phyloP scores from a whole-genome alignment of 2,113 vertebrate genomes.

The Lepidothrix coronata region DNA sequence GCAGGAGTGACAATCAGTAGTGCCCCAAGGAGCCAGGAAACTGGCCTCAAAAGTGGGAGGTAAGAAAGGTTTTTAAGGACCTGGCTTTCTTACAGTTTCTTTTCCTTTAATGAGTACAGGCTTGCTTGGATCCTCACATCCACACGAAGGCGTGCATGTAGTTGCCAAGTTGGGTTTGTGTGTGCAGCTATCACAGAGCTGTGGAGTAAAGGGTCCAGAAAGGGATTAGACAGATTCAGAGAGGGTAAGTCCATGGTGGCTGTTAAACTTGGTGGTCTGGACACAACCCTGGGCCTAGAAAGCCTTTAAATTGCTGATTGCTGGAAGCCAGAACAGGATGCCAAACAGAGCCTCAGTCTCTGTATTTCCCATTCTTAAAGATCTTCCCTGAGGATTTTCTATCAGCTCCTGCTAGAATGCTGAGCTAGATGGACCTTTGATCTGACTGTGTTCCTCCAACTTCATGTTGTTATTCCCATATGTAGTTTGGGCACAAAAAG shows the following conservation, averaged over 20 bases:
- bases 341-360: constrained; percentile 4
- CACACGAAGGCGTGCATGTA: background rate
- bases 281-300: background rate
- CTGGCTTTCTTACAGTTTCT: background rate
- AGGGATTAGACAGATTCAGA: constrained; percentile 33
- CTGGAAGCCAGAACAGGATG: constrained; percentile 22
- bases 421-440: background rate
- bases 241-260: background rate
- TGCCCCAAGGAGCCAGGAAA: background rate
- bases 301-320: constrained; percentile 12
- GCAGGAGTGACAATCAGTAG: background rate
- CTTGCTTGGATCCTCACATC: background rate
- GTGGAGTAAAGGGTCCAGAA: background rate
- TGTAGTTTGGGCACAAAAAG: background rate
- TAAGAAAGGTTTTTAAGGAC: background rate
- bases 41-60: background rate
- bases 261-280: constrained; percentile 59
- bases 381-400: constrained; percentile 3
- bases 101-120: background rate
- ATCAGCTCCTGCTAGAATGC: background rate
- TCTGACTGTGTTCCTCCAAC: background rate
- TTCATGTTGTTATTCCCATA: background rate
- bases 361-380: constrained; percentile 21
- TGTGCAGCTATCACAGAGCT: background rate
- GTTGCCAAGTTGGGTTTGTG: background rate